A percentile compares a stretch with the other conserved stretches of the same genome.
These are phyloP conservation scores for Pteromalus puparum DNA, from an alignment of 1,140 invertebrate species.

Conservation along the genomic window DNA sequence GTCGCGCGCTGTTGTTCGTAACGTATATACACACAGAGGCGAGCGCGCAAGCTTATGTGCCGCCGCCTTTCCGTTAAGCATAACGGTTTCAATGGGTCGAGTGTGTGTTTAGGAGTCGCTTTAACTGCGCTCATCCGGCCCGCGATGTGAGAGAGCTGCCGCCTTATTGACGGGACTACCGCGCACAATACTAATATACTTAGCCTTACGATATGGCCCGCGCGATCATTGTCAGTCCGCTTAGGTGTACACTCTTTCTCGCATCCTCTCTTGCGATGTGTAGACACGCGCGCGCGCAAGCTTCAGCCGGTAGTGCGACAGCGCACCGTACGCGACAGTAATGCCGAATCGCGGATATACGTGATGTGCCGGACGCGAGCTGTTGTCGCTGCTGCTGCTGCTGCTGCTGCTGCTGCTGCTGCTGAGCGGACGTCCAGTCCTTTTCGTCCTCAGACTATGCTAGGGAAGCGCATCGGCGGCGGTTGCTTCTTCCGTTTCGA, in stretches of 20 bases:
- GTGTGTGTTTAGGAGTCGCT: constrained; percentile 12
- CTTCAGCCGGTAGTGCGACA: too few species aligned
- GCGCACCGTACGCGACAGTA: constrained; percentile 15
- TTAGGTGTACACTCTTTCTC: not conserved
- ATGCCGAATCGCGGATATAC: constrained; percentile 6
- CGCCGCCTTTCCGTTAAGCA: constrained; percentile 47
- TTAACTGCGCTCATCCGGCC: constrained; percentile 50
- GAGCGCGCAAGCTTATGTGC: not conserved
- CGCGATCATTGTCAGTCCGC: constrained; percentile 27
- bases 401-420: not conserved
- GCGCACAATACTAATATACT: constrained; percentile 1
- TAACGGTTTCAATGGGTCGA: constrained; percentile 43
- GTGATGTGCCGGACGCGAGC: constrained; percentile 3
- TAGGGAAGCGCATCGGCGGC: not conserved
- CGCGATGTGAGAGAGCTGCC: constrained; percentile 14
- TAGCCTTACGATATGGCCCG: not conserved
- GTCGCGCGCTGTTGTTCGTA: not conserved
- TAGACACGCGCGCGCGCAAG: not conserved
- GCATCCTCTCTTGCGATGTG: not conserved
- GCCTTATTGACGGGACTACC: constrained; percentile 11
- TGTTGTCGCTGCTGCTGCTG: not conserved
- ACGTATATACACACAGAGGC: not conserved
- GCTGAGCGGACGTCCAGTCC: constrained; percentile 15
- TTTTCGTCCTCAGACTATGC: not conserved
- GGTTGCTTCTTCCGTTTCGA: too few species aligned